phyloP scores from a whole-genome alignment of 2,797 vertebrate species.

The Okamejei kenojei region DNA sequence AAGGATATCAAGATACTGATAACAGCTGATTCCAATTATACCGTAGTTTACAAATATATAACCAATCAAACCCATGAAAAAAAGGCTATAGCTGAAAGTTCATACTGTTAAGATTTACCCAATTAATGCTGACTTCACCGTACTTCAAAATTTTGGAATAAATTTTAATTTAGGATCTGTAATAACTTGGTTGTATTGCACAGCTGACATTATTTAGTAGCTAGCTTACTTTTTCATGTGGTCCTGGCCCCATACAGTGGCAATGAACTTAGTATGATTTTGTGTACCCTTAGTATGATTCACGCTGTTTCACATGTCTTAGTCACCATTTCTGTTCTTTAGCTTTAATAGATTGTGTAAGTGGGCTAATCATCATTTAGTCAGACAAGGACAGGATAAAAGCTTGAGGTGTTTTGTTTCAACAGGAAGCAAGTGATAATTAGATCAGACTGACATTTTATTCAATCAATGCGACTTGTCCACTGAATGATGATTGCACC shows the following conservation, averaged over 20 bases:
- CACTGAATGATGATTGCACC: background rate
- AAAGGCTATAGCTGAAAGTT: background rate
- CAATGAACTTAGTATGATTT: background rate
- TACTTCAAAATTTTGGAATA: background rate
- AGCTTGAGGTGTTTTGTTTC: too few relatives aligned
- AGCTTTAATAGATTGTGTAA: background rate
- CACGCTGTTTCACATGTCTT: background rate
- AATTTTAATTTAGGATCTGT: background rate
- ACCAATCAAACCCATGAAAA: background rate
- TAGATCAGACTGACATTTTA: too few relatives aligned
- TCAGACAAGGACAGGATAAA: background rate
- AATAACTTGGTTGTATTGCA: background rate
- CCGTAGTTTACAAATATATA: background rate
- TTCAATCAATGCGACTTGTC: background rate
- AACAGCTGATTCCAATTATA: background rate
- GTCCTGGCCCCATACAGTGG: background rate
- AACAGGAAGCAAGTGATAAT: too few relatives aligned
- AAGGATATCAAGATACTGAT: background rate
- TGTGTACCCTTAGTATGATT: background rate
- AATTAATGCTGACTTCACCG: background rate
- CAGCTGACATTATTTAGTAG: background rate
- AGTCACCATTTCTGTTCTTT: background rate
- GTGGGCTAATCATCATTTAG: background rate
- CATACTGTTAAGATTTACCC: background rate
- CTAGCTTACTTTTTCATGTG: background rate